Evolutionary conservation across 2,888 invertebrate species (phyloP).

Genomic region (Amitus sp.): DNA sequence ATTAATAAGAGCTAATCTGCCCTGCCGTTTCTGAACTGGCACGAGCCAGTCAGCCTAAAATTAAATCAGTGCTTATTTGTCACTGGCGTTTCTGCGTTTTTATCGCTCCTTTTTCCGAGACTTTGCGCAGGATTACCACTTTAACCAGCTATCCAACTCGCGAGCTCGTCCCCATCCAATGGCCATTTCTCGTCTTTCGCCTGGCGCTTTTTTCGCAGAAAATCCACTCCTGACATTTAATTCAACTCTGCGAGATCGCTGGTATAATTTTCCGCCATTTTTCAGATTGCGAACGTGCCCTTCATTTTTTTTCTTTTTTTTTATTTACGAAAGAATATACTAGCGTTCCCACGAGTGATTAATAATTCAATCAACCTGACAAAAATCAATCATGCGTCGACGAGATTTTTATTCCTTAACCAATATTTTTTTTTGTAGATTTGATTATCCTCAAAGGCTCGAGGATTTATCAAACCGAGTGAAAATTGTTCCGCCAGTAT

Average conservation of each 20-base stretch:
- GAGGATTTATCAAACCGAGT: not conserved
- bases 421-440: too few species aligned
- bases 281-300: constrained; percentile 18
- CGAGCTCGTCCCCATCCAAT: constrained; percentile 21
- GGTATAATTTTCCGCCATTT: constrained; percentile 27
- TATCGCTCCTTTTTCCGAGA: constrained; percentile 31
- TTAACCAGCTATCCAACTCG: constrained; percentile 39
- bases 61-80: constrained; percentile 58
- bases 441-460: too few species aligned
- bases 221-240: constrained; percentile 22
- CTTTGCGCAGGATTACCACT: constrained; percentile 41
- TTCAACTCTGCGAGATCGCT: constrained; percentile 16
- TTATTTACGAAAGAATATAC: too few species aligned
- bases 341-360: too few species aligned
- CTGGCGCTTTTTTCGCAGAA: constrained; percentile 9
- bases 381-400: too few species aligned
- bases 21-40: constrained; percentile 42
- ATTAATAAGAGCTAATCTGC: constrained; percentile 57
- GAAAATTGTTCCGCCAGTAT: not conserved
- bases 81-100: constrained; percentile 41
- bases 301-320: not conserved
- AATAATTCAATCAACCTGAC: too few species aligned
- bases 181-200: constrained; percentile 7
- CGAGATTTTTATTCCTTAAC: too few species aligned
- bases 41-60: constrained; percentile 50